A percentile compares a stretch with the other conserved stretches of the same genome.
These are phyloP conservation scores for Halichondria panicea DNA, from an alignment of 37 sponge, comb jelly and placozoan genomes.

Conservation along the genomic window DNA sequence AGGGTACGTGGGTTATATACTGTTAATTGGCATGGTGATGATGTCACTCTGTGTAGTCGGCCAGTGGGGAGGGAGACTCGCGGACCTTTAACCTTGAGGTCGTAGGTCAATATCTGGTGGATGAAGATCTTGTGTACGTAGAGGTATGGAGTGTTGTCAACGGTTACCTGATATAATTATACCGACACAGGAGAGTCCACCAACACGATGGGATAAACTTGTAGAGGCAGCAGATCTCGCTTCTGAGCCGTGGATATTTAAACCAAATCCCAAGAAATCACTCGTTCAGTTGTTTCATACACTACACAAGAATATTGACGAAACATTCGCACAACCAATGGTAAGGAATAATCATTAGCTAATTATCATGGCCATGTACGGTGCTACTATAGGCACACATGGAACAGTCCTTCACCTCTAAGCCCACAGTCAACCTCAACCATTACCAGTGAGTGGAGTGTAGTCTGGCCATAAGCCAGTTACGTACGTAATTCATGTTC, in stretches of 20 bases:
- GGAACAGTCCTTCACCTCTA: not conserved
- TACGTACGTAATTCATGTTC: not conserved
- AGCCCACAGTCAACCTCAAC: not conserved
- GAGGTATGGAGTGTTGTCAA: slow-evolving; percentile 34
- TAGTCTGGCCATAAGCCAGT: not conserved
- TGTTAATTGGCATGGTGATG: not conserved
- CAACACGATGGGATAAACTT: slow-evolving; percentile 32
- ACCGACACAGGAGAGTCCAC: slow-evolving; percentile 27
- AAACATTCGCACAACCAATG: slow-evolving; percentile 32
- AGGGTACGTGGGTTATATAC: slow-evolving; percentile 20
- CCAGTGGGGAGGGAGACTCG: not conserved
- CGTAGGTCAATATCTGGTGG: slow-evolving; percentile 72
- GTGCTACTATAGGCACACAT: not conserved
- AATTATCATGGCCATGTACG: too few species aligned
- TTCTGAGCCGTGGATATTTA: slow-evolving; percentile 42
- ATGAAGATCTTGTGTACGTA: slow-evolving; percentile 44
- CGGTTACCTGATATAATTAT: not conserved
- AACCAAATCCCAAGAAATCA: slow-evolving; percentile 31
- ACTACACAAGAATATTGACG: slow-evolving; percentile 33
- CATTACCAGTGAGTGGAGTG: not conserved
- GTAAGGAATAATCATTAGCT: slow-evolving; percentile 4
- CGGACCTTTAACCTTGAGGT: slow-evolving; percentile 69
- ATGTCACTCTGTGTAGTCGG: not conserved
- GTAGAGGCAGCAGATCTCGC: slow-evolving; percentile 16
- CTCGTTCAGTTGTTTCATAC: slow-evolving; percentile 53